Conservation (phyloP, 2,888 invertebrate genomes). For the Sesamia inferens region DNA sequence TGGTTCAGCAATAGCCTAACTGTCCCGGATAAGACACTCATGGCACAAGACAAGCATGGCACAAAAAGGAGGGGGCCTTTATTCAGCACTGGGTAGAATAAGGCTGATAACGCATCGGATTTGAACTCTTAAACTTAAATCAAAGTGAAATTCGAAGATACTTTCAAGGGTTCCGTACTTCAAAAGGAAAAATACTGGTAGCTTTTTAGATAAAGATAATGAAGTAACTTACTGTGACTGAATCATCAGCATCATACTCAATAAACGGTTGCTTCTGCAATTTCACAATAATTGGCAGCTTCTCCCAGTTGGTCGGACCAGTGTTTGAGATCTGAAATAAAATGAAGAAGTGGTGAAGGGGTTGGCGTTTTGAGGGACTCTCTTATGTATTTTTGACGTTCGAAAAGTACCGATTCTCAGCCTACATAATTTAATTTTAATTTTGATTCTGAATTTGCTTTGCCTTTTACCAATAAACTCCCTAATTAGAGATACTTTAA, state of each 20-base stretch:
- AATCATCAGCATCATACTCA: neutral
- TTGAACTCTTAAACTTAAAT: too few species aligned
- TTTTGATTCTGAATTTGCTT: too few species aligned
- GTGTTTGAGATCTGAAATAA: slow-evolving; percentile 71
- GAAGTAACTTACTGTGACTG: slow-evolving; percentile 20
- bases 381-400: too few species aligned
- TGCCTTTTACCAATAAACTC: too few species aligned
- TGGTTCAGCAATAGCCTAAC: too few species aligned
- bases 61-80: neutral
- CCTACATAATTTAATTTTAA: too few species aligned
- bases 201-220: neutral
- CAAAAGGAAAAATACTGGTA: neutral
- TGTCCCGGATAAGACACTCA: too few species aligned
- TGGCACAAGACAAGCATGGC: neutral
- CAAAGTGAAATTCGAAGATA: neutral
- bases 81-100: too few species aligned
- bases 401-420: too few species aligned
- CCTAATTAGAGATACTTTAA: too few species aligned
- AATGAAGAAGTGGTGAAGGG: neutral
- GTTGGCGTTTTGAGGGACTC: too few species aligned
- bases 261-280: slow-evolving; percentile 11
- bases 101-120: neutral
- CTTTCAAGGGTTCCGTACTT: neutral
- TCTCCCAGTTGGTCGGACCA: slow-evolving; percentile 68
- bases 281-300: slow-evolving; percentile 52